These are phyloP conservation scores for Macroramphosus scolopax DNA, from an alignment of 2,797 vertebrate genomes.

Conservation along the genomic window DNA sequence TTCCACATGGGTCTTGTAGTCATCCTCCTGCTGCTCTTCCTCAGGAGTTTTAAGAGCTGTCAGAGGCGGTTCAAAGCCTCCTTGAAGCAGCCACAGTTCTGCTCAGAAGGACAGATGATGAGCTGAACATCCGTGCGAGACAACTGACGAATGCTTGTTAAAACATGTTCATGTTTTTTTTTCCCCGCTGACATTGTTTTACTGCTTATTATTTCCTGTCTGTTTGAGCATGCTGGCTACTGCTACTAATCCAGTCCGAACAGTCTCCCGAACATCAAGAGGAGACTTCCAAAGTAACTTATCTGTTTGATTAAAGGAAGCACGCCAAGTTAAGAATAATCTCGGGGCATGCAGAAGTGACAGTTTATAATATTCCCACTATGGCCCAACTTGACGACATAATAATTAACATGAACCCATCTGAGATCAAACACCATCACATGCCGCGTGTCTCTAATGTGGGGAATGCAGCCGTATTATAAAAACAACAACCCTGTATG, in stretches of 20 bases:
- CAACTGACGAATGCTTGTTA: not conserved
- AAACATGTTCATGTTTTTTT: conserved; percentile 19
- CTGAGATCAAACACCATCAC: conserved; percentile 1
- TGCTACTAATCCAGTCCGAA: conserved; percentile 12
- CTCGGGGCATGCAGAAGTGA: conserved; percentile 8
- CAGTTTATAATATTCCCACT: too few species aligned
- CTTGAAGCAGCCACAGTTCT: not conserved
- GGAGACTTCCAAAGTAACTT: not conserved
- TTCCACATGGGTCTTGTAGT: too few species aligned
- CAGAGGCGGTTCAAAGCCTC: too few species aligned
- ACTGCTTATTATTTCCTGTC: conserved; percentile 24
- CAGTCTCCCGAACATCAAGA: not conserved
- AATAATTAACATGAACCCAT: conserved; percentile 5
- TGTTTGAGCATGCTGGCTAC: conserved; percentile 41
- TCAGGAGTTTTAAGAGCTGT: too few species aligned
- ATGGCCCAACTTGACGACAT: conserved; percentile 4
- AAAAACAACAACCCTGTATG: conserved; percentile 6
- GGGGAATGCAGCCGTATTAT: conserved; percentile 11
- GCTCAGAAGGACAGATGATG: conserved; percentile 1
- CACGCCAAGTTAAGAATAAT: not conserved
- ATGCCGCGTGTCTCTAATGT: conserved; percentile 24
- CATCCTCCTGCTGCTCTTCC: too few species aligned
- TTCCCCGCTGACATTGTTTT: conserved; percentile 13
- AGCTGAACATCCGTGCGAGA: not conserved
- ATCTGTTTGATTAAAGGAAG: conserved; percentile 5